Percentiles rank a stretch among this genome's conserved stretches.
phyloP scores from a whole-genome alignment of 2,888 invertebrate species.

The Nephrotoma appendiculata region DNA sequence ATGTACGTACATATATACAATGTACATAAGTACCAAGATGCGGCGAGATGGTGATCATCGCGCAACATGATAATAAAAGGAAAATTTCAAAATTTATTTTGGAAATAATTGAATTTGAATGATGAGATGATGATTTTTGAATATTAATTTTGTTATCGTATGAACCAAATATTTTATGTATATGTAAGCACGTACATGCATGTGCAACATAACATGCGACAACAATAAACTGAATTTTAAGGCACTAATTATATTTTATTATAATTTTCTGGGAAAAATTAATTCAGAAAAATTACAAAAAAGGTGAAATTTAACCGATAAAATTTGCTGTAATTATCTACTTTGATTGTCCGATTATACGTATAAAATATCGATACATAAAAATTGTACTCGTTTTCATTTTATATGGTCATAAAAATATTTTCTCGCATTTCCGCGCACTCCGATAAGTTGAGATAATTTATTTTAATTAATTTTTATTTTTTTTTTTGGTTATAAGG shows the following conservation, averaged over 20 bases:
- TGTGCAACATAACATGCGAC: not conserved
- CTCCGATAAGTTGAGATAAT: not conserved
- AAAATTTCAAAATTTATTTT: not conserved
- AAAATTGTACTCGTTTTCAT: not conserved
- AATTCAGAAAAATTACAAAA: not conserved
- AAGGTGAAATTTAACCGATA: not conserved
- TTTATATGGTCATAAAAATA: not conserved
- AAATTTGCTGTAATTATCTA: not conserved
- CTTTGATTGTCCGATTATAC: not conserved
- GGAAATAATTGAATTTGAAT: not conserved
- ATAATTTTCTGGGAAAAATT: not conserved
- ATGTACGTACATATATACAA: not conserved
- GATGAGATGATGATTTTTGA: not conserved
- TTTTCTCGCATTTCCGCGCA: not conserved
- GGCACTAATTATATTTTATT: not conserved
- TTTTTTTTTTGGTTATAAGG: not conserved
- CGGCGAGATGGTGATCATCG: not conserved
- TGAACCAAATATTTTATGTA: not conserved
- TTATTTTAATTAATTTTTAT: not conserved
- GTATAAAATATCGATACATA: not conserved
- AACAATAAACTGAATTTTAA: not conserved
- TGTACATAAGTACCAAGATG: not conserved
- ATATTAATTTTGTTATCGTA: not conserved
- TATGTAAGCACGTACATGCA: not conserved
- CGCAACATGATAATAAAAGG: not conserved